A percentile compares a stretch with the other conserved stretches of the same genome.
Conservation (phyloP, 2,113 vertebrate species). For the Corynorhinus townsendii region DNA sequence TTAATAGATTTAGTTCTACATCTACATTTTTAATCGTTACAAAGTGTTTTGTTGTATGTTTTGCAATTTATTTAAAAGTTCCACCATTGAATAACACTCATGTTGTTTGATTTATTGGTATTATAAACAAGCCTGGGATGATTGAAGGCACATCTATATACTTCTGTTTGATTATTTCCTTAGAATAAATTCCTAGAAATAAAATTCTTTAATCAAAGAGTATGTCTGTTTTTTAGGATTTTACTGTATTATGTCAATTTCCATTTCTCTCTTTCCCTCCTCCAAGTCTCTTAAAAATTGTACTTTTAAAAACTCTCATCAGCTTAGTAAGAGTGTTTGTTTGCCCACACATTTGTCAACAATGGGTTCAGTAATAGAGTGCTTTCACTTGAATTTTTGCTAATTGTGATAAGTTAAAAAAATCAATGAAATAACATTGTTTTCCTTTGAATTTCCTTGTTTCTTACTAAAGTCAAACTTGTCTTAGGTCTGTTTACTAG, state of each 20-base stretch:
- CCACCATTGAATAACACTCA: background rate
- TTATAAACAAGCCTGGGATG: background rate
- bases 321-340: too few relatives aligned
- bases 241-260: background rate
- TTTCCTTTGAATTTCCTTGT: background rate
- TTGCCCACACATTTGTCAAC: background rate
- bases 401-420: background rate
- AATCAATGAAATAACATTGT: background rate
- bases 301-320: background rate
- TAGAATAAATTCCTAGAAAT: constrained; percentile 24
- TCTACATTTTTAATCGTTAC: background rate
- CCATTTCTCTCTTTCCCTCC: background rate
- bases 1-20: background rate
- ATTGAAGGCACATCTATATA: background rate
- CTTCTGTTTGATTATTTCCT: constrained; percentile 4
- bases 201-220: background rate
- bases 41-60: background rate
- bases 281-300: background rate
- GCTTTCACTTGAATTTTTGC: background rate
- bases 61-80: background rate
- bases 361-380: background rate
- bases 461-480: background rate
- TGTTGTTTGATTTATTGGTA: background rate
- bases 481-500: background rate
- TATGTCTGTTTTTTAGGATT: background rate